A percentile compares a stretch with the other conserved stretches of the same genome.
Evolutionary conservation across 2,113 vertebrate species (phyloP).

Genomic region (Emberiza fucata): DNA sequence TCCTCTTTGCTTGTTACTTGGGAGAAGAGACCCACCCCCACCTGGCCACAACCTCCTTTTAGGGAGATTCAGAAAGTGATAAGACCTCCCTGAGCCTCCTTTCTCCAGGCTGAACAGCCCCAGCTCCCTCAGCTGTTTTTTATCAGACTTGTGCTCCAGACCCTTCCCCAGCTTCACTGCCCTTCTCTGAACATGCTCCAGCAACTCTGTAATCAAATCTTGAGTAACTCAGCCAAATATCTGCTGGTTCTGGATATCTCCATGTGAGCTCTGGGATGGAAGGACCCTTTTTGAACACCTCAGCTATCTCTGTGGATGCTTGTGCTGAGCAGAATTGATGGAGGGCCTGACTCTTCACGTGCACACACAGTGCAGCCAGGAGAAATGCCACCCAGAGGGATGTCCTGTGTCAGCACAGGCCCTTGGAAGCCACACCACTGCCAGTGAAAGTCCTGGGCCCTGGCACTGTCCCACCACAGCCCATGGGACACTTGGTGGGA

Average conservation of each 20-base stretch:
- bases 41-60: neutral
- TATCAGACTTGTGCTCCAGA: neutral
- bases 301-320: neutral
- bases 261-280: neutral
- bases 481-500: neutral
- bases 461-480: neutral
- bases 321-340: neutral
- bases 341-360: neutral
- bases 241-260: neutral
- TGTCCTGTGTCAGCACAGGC: neutral
- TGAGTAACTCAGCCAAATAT: neutral
- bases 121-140: neutral
- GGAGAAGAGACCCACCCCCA: neutral
- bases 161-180: rapidly evolving
- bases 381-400: neutral
- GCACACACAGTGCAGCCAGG: rapidly evolving
- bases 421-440: neutral
- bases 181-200: neutral
- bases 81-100: neutral
- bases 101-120: neutral
- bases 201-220: neutral
- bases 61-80: no score
- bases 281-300: neutral
- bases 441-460: neutral
- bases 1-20: neutral